These are phyloP conservation scores for Phenacoccus solenopsis DNA, from an alignment of 1,140 invertebrate genomes.

Conservation along the genomic window DNA sequence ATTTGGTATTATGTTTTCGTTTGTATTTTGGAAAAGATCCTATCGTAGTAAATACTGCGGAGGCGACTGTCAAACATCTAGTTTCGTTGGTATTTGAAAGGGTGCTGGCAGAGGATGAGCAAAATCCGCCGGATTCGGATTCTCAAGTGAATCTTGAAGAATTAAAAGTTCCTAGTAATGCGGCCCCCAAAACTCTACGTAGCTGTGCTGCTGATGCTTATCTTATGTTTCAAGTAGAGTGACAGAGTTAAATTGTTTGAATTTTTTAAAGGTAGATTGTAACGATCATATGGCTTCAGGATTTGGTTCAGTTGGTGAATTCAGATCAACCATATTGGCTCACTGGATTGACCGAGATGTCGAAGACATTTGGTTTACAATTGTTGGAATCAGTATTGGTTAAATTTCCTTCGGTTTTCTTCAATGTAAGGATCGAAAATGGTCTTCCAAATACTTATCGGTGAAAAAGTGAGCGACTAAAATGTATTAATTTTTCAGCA, in stretches of 20 bases:
- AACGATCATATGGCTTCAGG: conserved; percentile 39
- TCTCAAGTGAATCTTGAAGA: conserved; percentile 58
- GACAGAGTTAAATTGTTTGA: neutral
- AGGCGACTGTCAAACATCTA: conserved; percentile 89
- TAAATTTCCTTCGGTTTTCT: conserved; percentile 83
- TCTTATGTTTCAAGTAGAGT: conserved; percentile 74
- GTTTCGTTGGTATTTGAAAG: conserved; percentile 95
- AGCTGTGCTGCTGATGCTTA: conserved; percentile 90
- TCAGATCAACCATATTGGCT: conserved; percentile 92
- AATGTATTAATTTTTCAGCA: conserved; percentile 48
- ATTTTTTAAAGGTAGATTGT: neutral
- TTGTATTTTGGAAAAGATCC: conserved; percentile 88
- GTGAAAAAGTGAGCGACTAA: neutral
- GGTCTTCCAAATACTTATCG: neutral
- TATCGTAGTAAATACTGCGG: conserved; percentile 90
- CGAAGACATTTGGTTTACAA: conserved; percentile 90
- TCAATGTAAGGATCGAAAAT: conserved; percentile 50
- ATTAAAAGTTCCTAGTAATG: conserved; percentile 59
- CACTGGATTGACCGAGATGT: conserved; percentile 91
- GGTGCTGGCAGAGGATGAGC: conserved; percentile 60
- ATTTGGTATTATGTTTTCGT: conserved; percentile 88
- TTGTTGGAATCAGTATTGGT: conserved; percentile 85
- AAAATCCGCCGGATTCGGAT: conserved; percentile 26
- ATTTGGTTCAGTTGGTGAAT: conserved; percentile 91
- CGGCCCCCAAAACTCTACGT: conserved; percentile 63